phyloP scores from a whole-genome alignment of 2,113 vertebrate genomes.

The Bos taurus region DNA sequence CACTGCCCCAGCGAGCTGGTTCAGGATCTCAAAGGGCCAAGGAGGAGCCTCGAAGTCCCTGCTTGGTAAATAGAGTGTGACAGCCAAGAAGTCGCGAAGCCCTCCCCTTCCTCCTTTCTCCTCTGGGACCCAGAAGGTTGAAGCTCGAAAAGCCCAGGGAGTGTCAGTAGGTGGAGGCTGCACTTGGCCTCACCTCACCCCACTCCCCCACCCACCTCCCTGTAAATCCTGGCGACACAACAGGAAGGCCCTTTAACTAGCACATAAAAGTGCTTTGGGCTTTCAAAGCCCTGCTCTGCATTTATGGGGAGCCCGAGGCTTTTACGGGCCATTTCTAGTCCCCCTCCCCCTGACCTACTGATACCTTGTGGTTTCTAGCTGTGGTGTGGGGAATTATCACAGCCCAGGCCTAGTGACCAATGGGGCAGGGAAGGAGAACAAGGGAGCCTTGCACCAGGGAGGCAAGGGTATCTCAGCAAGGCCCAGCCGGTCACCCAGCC shows the following conservation, averaged over 20 bases:
- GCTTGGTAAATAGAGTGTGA: background rate
- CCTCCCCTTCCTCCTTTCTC: background rate
- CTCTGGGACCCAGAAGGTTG: background rate
- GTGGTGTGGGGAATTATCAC: background rate
- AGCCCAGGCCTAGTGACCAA: background rate
- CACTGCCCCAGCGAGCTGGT: too few relatives aligned
- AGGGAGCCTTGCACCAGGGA: background rate
- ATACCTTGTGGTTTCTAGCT: background rate
- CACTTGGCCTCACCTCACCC: slow-evolving; percentile 30
- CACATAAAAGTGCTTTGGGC: slow-evolving; percentile 64
- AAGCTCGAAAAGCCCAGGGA: background rate
- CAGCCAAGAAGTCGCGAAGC: background rate
- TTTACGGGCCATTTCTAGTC: slow-evolving; percentile 59
- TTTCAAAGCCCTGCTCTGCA: slow-evolving; percentile 59
- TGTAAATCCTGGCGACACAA: slow-evolving; percentile 60
- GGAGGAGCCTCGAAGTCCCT: background rate
- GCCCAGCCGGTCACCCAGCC: background rate
- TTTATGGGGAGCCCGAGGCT: slow-evolving; percentile 44
- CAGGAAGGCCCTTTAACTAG: slow-evolving; percentile 71
- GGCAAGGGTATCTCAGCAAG: background rate
- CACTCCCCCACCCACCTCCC: background rate
- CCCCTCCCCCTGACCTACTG: slow-evolving; percentile 8
- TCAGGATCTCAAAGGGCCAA: background rate
- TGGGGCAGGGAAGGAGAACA: background rate
- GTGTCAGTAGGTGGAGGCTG: background rate